Evolutionary conservation across 2,113 vertebrate species (phyloP).

Genomic region (Perccottus glenii): DNA sequence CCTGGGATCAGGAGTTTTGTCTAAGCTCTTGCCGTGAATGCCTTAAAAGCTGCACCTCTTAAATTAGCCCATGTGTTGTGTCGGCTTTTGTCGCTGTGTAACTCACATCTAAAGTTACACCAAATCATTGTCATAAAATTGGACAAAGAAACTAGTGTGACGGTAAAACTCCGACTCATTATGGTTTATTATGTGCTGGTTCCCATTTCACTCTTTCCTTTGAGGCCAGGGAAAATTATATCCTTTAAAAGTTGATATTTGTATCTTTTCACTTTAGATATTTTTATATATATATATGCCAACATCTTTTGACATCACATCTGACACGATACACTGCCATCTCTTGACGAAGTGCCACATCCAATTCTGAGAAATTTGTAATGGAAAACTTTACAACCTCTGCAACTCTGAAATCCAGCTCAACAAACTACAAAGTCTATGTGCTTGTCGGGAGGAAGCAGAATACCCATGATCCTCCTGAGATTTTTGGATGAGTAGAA

Average conservation of each 20-base stretch:
- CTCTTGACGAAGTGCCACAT: slow-evolving; percentile 34
- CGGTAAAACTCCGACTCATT: neutral
- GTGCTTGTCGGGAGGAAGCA: slow-evolving; percentile 27
- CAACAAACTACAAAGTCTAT: slow-evolving; percentile 16
- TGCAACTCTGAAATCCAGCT: slow-evolving; percentile 32
- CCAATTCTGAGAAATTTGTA: slow-evolving; percentile 18
- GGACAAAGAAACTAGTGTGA: neutral
- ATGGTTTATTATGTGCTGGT: neutral
- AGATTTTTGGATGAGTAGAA: slow-evolving; percentile 21
- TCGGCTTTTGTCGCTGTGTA: slow-evolving; percentile 13
- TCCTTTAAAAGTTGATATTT: neutral
- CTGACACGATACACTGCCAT: neutral
- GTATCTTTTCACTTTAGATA: slow-evolving; percentile 3
- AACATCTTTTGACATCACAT: slow-evolving; percentile 14
- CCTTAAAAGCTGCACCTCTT: slow-evolving; percentile 44
- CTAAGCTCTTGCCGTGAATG: slow-evolving; percentile 47
- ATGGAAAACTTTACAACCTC: slow-evolving; percentile 36
- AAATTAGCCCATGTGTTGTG: slow-evolving; percentile 41
- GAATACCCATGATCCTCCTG: slow-evolving; percentile 24
- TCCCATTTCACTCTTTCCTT: neutral
- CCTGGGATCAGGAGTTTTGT: slow-evolving; percentile 58
- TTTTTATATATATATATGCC: neutral
- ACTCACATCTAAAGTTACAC: slow-evolving; percentile 10
- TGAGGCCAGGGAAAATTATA: too few species aligned
- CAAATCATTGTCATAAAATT: neutral